These are phyloP conservation scores for Idaea aversata DNA, from an alignment of 2,888 invertebrate genomes.

Conservation along the genomic window DNA sequence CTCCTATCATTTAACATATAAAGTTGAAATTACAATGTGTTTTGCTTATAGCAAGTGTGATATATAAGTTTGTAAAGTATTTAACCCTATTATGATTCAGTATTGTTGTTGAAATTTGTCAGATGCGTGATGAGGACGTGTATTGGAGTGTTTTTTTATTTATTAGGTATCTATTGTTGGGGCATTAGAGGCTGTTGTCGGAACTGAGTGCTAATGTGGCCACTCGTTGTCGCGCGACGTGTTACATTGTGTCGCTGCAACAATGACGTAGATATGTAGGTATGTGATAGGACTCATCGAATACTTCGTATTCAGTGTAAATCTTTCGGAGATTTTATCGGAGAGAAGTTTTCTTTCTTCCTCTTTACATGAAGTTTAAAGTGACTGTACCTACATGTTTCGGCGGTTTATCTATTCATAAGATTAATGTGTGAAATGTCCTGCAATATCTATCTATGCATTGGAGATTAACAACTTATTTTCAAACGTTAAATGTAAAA, in stretches of 20 bases:
- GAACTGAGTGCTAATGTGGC: constrained; percentile 56
- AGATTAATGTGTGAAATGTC: too few relatives aligned
- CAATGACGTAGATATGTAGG: constrained; percentile 34
- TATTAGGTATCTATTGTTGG: constrained; percentile 43
- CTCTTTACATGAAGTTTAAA: too few relatives aligned
- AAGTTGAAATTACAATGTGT: constrained; percentile 23
- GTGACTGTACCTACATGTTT: too few relatives aligned
- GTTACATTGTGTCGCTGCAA: constrained; percentile 35
- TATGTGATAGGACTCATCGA: constrained; percentile 22
- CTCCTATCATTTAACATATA: constrained; percentile 24
- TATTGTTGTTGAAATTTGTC: constrained; percentile 76
- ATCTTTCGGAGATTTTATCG: background rate
- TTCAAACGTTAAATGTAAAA: too few relatives aligned
- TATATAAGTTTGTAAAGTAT: constrained; percentile 43
- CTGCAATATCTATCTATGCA: too few relatives aligned
- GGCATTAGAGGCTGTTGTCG: constrained; percentile 62
- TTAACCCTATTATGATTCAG: constrained; percentile 72
- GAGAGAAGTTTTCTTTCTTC: background rate
- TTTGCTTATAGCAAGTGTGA: constrained; percentile 19
- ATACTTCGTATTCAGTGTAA: background rate
- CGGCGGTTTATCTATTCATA: too few relatives aligned
- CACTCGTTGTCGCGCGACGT: constrained; percentile 38
- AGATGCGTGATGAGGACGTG: constrained; percentile 67
- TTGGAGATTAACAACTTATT: too few relatives aligned
- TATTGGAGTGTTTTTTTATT: constrained; percentile 34